Evolutionary conservation across 1,140 invertebrate genomes (phyloP), one percentile per base, ranked within the genome.

Genomic region (Macrosteles quadrilineatus): DNA sequence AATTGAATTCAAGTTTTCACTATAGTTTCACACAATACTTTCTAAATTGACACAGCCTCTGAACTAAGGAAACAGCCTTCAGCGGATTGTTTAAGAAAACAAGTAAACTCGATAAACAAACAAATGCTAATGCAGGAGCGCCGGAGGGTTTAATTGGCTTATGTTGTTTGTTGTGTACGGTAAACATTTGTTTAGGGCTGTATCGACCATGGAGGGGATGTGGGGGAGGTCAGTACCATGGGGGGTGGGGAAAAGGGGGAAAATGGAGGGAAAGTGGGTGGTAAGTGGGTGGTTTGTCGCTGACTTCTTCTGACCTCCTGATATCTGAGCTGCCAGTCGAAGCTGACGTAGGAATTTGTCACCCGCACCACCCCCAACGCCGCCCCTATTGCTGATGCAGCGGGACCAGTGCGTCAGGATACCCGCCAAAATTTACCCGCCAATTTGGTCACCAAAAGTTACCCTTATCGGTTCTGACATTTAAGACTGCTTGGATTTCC

Each of bases 91-190:
- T 36, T 14, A 36, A 36, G 32, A 36, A 36, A 31, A 29, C 57
- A 29, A 62, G 57, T n/a, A 32, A 32, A 62, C 57, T 25, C 21
- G 57, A 62, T 31, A 31, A 62, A 62, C 32, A 62, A 62, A 29
- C 57, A 31, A 62, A 62, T 25, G n/a, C n/a, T 32, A n/a, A n/a
- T n/a, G 4, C 21, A 19, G 47, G 14, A 50, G 21, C 21, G 4
- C n/a, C 4, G 21, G 47, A 50, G 6, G 21, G 14, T 50, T 50
- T 50, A 50, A 50, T 50, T 50, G 47, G 47, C 14, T 50, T 50
- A 50, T 50, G 21, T 17, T 50, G 21, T 17, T 50, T 50, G 47
- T 50, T 50, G 21, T 36, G 47, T 50, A 50, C 14, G 47, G 47
- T 11, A 50, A 50, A 50, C n/a, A 50, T 50, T 50, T 50, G 47